These are phyloP conservation scores for Callorhinus ursinus DNA, from an alignment of 2,113 vertebrate genomes.

Conservation along the genomic window DNA sequence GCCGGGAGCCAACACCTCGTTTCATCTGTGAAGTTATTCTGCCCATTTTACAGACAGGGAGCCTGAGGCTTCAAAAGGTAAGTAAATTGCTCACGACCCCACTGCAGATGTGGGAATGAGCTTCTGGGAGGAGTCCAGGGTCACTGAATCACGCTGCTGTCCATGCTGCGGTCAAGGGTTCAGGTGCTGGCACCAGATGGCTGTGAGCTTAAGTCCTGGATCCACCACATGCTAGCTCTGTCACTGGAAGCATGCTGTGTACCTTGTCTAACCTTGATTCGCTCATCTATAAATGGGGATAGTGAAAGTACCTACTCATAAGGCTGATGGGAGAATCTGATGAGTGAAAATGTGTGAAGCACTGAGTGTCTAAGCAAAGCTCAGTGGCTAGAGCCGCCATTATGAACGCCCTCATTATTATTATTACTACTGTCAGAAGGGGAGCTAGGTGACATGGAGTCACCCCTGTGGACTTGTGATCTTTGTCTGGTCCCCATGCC, in stretches of 20 bases:
- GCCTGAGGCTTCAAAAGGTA: neutral
- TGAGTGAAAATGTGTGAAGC: neutral
- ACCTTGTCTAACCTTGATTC: neutral
- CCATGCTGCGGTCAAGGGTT: neutral
- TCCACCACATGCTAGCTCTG: neutral
- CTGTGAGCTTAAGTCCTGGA: neutral
- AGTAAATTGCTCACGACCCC: neutral
- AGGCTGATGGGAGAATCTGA: neutral
- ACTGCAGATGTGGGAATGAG: neutral
- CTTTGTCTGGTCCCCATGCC: neutral
- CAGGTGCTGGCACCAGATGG: rapidly evolving
- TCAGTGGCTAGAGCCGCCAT: neutral
- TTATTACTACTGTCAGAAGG: neutral
- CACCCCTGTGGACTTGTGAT: neutral
- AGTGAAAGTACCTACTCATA: neutral
- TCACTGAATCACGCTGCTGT: neutral
- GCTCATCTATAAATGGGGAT: neutral
- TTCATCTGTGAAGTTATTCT: neutral
- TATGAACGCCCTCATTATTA: neutral
- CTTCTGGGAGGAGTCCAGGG: neutral
- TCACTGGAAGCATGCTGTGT: neutral
- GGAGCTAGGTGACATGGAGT: neutral
- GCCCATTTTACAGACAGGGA: neutral
- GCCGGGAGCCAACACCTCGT: neutral
- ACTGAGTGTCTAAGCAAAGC: neutral